These are phyloP conservation scores for Esox lucius DNA, from an alignment of 2,797 vertebrate genomes.

Conservation along the genomic window DNA sequence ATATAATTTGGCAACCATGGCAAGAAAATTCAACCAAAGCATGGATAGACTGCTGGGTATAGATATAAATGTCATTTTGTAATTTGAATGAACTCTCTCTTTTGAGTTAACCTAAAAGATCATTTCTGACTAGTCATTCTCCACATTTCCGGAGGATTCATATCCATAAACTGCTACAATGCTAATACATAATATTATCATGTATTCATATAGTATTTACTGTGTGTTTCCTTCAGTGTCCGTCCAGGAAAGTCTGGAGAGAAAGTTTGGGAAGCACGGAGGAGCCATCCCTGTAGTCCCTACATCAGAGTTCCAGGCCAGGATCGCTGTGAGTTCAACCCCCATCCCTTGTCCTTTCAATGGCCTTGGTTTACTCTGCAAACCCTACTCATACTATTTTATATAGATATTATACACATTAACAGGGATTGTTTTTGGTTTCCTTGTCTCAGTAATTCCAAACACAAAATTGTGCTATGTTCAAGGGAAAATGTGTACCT, in stretches of 20 bases:
- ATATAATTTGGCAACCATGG: neutral
- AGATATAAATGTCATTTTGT: too few relatives aligned
- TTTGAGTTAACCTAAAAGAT: too few relatives aligned
- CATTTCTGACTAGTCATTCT: too few relatives aligned
- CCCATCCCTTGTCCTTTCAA: too few relatives aligned
- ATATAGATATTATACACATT: neutral
- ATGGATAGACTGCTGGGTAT: too few relatives aligned
- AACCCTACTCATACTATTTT: neutral
- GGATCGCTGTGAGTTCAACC: conserved; percentile 85
- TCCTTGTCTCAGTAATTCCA: neutral
- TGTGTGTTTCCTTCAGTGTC: conserved; percentile 80
- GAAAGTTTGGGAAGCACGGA: conserved; percentile 96
- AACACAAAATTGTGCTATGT: neutral
- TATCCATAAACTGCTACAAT: too few relatives aligned
- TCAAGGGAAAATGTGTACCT: neutral
- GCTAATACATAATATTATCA: too few relatives aligned
- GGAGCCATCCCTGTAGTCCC: conserved; percentile 90
- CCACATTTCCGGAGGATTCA: too few relatives aligned
- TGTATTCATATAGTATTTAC: neutral
- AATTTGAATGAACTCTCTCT: too few relatives aligned
- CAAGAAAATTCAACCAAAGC: too few relatives aligned
- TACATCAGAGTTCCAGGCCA: conserved; percentile 93
- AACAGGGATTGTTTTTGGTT: conserved; percentile 64
- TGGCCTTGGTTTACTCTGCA: neutral
- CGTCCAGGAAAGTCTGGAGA: conserved; percentile 96